Evolutionary conservation across 2,888 invertebrate genomes (phyloP).

Genomic region (Rhaphigaster nebulosa): DNA sequence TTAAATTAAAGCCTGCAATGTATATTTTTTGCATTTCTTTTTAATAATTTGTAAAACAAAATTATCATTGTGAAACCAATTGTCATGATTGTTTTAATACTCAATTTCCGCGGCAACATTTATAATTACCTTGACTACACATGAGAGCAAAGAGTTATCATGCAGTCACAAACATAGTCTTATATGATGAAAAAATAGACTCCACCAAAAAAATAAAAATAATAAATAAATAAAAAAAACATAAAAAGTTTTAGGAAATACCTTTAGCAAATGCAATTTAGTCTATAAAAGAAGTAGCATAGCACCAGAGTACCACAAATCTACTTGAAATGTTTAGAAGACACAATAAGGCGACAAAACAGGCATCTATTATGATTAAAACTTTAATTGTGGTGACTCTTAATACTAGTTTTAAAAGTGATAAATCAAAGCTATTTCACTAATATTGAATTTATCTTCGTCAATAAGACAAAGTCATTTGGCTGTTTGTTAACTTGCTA

Average conservation of each 20-base stretch:
- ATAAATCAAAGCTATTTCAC: slow-evolving; percentile 44
- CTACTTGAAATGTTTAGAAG: slow-evolving; percentile 58
- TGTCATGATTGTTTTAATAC: slow-evolving; percentile 57
- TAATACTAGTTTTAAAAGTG: slow-evolving; percentile 53
- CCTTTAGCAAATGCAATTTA: slow-evolving; percentile 64
- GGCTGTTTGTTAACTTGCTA: slow-evolving; percentile 64
- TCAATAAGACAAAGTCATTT: slow-evolving; percentile 48
- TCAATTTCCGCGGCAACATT: slow-evolving; percentile 55
- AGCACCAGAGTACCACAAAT: slow-evolving; percentile 58
- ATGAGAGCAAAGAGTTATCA: slow-evolving; percentile 59
- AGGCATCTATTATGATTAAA: slow-evolving; percentile 57
- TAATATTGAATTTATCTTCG: slow-evolving; percentile 43
- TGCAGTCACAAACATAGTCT: slow-evolving; percentile 59
- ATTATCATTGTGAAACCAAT: slow-evolving; percentile 55
- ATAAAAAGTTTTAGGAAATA: slow-evolving; percentile 57
- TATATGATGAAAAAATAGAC: slow-evolving; percentile 58
- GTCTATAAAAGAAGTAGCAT: slow-evolving; percentile 62
- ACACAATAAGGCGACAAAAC: slow-evolving; percentile 60
- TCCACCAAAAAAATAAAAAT: slow-evolving; percentile 55
- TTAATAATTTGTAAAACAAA: slow-evolving; percentile 53
- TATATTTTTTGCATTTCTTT: slow-evolving; percentile 58
- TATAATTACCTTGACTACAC: slow-evolving; percentile 57
- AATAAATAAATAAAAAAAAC: slow-evolving; percentile 41
- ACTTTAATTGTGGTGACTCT: slow-evolving; percentile 52
- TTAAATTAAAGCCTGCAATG: slow-evolving; percentile 50